Evolutionary conservation across 2,888 invertebrate species (phyloP).

Genomic region (Lasioglossum lativentre): DNA sequence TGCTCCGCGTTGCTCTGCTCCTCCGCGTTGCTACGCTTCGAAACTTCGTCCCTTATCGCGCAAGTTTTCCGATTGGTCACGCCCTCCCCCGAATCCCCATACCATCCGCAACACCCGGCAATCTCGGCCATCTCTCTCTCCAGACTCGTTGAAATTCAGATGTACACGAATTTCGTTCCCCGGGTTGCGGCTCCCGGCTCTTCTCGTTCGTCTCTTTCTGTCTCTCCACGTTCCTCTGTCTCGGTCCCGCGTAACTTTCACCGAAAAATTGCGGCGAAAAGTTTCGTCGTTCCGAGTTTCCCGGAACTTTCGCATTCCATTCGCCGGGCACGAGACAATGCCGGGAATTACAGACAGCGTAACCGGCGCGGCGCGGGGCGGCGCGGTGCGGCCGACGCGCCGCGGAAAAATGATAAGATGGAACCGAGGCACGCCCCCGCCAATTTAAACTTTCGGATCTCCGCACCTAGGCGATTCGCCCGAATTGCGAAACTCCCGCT

Average conservation of each 20-base stretch:
- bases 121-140: conserved; percentile 16
- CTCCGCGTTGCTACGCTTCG: background rate
- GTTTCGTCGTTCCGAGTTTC: background rate
- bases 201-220: background rate
- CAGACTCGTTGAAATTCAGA: conserved; percentile 35
- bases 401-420: conserved; percentile 4
- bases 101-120: conserved; percentile 10
- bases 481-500: background rate
- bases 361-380: background rate
- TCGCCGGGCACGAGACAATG: conserved; percentile 9
- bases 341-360: conserved; percentile 2
- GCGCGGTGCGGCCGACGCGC: background rate
- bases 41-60: conserved; percentile 28
- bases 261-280: conserved; percentile 3
- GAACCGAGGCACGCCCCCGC: background rate
- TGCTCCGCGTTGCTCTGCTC: background rate
- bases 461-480: background rate
- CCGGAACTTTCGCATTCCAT: conserved; percentile 12
- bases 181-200: background rate
- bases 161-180: conserved; percentile 24
- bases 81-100: conserved; percentile 6
- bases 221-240: background rate
- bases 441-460: conserved; percentile 15
- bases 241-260: background rate
- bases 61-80: conserved; percentile 52